Evolutionary conservation across 1,140 invertebrate species (phyloP), one percentile per base, ranked within the genome.

Genomic region (Sitobion miscanthi): DNA sequence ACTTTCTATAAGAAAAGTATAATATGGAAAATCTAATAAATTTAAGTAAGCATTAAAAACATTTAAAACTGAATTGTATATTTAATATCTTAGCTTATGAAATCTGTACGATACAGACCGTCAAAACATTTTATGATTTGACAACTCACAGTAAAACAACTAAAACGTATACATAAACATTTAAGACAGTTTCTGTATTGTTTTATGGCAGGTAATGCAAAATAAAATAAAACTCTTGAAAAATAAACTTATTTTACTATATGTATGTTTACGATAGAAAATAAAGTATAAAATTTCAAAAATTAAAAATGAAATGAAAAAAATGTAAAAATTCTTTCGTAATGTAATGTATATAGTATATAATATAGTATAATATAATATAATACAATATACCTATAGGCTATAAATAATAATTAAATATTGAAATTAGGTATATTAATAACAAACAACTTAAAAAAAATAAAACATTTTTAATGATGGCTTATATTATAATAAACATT

Each of bases 51-150:
- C 20, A 23, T 54, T 89, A 89, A 89, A 54, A n/a, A n/a, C n/a
- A 87, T 47, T 87, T 87, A 17, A 47, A 35, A 87, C 30, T 17
- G n/a, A 87, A 87, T 52, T 20, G 47, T 89, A 54, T 38, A 52
- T 52, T 88, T n/a, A 52, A 88, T 52, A 47, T 21, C 30, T 4
- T 52, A 30, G 86, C 35, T 52, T 89, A 54, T 54, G 42, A 52
- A 89, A 54, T 89, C 49, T 54, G 49, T 89, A 89, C 49, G 30
- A 49, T 87, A 87, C 25, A 47, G 35, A 42, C 82, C 82, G 38
- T 83, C 82, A 42, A 77, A 42, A 85, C 38, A 42, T 85, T 85
- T 85, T 47, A 87, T 49, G 86, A 87, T 87, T 87, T n/a, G 45
- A 85, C 35, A 77, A 35, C 62, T 77, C 30, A 30, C 83, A 45